These are phyloP conservation scores for Salvelinus sp. DNA, from an alignment of 2,113 vertebrate genomes.

Conservation along the genomic window DNA sequence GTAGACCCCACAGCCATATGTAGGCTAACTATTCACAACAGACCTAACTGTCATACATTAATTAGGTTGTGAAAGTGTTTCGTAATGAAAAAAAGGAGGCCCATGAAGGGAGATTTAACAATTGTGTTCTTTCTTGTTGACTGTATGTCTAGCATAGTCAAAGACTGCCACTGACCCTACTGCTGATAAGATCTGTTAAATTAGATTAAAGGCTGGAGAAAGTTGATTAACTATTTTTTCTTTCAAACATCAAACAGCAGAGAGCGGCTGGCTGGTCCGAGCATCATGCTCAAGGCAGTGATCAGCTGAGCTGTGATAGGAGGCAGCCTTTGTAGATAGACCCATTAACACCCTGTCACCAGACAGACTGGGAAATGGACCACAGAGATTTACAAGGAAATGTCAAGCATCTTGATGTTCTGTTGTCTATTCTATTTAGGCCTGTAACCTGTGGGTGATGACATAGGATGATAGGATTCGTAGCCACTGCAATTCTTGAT, in stretches of 20 bases:
- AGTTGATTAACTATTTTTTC: slow-evolving; percentile 30
- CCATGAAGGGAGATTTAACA: no score
- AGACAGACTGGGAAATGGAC: slow-evolving; percentile 59
- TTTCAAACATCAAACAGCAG: slow-evolving; percentile 48
- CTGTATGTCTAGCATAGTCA: background rate
- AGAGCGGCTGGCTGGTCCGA: slow-evolving; percentile 12
- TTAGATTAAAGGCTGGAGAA: slow-evolving; percentile 27
- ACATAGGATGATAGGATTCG: no score
- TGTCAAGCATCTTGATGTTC: slow-evolving; percentile 33
- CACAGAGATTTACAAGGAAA: slow-evolving; percentile 48
- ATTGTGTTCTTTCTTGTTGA: background rate
- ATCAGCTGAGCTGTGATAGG: background rate
- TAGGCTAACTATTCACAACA: no score
- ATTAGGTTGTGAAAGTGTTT: background rate
- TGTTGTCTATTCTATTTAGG: background rate
- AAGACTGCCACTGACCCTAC: background rate
- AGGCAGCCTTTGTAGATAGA: slow-evolving; percentile 40
- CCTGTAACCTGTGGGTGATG: background rate
- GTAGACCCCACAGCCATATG: no score
- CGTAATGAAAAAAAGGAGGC: background rate
- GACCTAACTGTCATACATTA: background rate
- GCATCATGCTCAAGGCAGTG: slow-evolving; percentile 31
- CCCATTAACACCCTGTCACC: slow-evolving; percentile 58
- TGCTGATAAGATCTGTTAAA: slow-evolving; percentile 3
- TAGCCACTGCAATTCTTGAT: no score